Base-by-base conservation (phyloP, 2,113 vertebrate genomes). In the Dolichotis patagonum region DNA sequence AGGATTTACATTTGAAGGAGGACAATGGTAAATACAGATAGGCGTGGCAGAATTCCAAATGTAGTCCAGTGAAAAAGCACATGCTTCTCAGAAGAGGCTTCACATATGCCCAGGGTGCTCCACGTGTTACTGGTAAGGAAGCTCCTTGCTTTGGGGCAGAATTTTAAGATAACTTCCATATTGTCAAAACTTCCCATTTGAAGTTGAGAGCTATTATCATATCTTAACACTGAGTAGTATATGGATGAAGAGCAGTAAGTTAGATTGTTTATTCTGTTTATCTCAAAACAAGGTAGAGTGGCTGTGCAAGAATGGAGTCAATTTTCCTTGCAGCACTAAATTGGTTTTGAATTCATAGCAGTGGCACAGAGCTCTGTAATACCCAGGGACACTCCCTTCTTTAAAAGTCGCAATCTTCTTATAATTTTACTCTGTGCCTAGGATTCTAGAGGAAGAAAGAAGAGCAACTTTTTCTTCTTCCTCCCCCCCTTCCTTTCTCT, bases 1-100 rank as follows among this genome's bases (percentile, higher is more conserved):
- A 3, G 7, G 9, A 38, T 83, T 94, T 91, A 28, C 49, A 89
- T 46, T 96, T 95, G 62, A 93, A 82, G 85, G 24, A 88, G 5
- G 8, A 17, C 12, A 84, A 26, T 69, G 49, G 30, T 90, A 88
- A 93, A 75, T 6, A 32, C 24, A 75, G 11, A 22, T 28, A 32
- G 54, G 32, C 69, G 49, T 81, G 41, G 62, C 84, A 16, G 71
- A 88, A 88, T 94, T 84, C 41, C 46, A 69, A 63, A 90, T 43
- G 80, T 0, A 38, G 65, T 67, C 10, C 7, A 83, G 60, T 22
- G 65, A 10, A 58, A 52, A 13, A 75, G 24, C 7, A 67, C 41
- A 43, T 56, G 46, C 28, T 78, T 94, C 62, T 88, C 3, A 26
- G 12, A 46, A 46, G 30, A 19, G 8, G 4, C 1, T 46, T 73